phyloP scores from a whole-genome alignment of 35 echinoderm and acorn worm genomes.

The Ophioderma brevispina region DNA sequence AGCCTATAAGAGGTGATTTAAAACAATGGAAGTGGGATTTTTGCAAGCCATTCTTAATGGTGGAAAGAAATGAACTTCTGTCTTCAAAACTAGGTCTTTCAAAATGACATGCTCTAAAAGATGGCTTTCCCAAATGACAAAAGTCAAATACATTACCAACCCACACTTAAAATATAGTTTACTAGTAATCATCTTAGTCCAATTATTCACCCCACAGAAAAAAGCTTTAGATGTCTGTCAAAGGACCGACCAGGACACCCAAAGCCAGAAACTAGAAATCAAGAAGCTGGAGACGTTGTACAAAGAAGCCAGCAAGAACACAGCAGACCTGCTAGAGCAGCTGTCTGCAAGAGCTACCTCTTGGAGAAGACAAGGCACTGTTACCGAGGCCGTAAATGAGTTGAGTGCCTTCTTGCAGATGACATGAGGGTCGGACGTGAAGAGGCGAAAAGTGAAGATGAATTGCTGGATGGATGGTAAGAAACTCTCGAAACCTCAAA shows the following conservation, averaged over 20 bases:
- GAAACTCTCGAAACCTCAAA: no score
- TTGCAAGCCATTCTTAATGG: no score
- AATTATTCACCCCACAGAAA: no score
- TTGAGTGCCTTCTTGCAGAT: constrained; percentile 93
- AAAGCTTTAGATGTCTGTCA: constrained; percentile 81
- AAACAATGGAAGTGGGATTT: no score
- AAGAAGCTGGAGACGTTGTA: constrained; percentile 75
- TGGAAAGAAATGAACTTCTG: no score
- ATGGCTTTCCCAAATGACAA: no score
- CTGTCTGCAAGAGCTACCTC: constrained; percentile 79
- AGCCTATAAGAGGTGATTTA: no score
- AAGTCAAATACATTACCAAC: no score
- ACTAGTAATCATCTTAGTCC: no score
- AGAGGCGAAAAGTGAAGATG: constrained; percentile 94
- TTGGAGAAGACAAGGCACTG: constrained; percentile 83
- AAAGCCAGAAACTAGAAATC: constrained; percentile 82
- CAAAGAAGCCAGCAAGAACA: constrained; percentile 76
- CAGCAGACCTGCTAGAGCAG: constrained; percentile 64
- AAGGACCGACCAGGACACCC: constrained; percentile 80
- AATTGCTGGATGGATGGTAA: constrained; percentile 80
- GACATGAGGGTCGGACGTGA: constrained; percentile 91
- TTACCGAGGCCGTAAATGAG: constrained; percentile 68
- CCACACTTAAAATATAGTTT: no score
- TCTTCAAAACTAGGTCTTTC: no score
- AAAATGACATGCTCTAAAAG: no score